Base-by-base conservation (phyloP, 2,888 invertebrate genomes). In the Linyphia triangularis region DNA sequence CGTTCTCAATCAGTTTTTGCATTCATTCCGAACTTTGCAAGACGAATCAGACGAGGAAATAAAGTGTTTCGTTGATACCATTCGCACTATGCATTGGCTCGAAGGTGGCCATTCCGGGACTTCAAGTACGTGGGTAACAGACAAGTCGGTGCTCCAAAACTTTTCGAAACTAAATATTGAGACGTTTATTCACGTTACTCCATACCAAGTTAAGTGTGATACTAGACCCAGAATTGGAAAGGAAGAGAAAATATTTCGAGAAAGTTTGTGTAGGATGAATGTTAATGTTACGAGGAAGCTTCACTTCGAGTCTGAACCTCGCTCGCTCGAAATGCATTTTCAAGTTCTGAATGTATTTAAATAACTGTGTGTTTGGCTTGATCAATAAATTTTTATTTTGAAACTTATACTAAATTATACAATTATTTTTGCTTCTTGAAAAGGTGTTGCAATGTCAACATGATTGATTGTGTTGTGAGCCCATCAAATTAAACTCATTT, bases 41-140 rank as follows among this genome's bases (percentile, higher is more conserved):
- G 90, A 91, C 1, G 43, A 82, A 9, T 26, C 61, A 33, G 82
- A 67, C 2, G 73, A 84, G 6, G 83, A 90, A 73, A 61, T 89
- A 7, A 89, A 94, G 19, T 72, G 73, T 0, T 92, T 93, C 85
- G 72, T 92, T 4, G 63, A 82, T 22, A 13, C 94, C 84, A 95
- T 98, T 77, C 94, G 94, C 90, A 94, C 95, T 90, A 96, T 98
- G 95, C 96, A 95, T 93, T 98, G 97, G 97, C 93, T 98, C 91
- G 97, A 98, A 93, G 97, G 97, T 1, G 97, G 97, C 0, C 97
- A 98, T 93, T 95, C 96, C n/a, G 98, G 97, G 19, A 95, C 95
- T 0, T 95, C 95, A 92, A 96, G 97, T 93, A 97, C 97, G 26
- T 98, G 97, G 97, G 95, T 97, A 91, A 97, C 96, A 0, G 95